Base-by-base conservation (phyloP, 2,113 vertebrate genomes). In the Odontophorus gujanensis region DNA sequence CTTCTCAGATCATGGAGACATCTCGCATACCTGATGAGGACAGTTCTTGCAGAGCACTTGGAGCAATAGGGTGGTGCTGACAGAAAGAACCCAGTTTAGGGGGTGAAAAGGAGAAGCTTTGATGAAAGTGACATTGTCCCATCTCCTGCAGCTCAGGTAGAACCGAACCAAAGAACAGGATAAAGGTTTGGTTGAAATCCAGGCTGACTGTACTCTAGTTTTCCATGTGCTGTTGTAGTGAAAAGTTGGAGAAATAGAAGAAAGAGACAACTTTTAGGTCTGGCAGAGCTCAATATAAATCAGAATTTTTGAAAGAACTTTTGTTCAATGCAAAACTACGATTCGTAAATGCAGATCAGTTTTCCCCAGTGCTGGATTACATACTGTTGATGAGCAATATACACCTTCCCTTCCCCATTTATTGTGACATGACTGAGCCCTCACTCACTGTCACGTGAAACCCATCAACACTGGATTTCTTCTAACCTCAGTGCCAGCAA, bases 1-100 rank as follows among this genome's bases (percentile, higher is more conserved):
- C 5, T 38, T 69, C 28, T 58, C 48, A 6, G 4, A 8, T 24
- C 25, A 50, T 0, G 0, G 67, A 92, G 16, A 32, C 16, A 3
- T 85, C 36, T 58, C 45, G 55, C 26, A 47, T 11, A 21, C 43
- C 45, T 32, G 36, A 68, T 22, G 28, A 18, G 51, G 30, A 18
- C 3, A 4, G 17, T 55, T 10, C 61, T 10, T 48, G n/a, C 22
- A 85, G 82, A 82, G 28, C 6, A 71, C 5, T 1, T 14, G 30
- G 16, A 85, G 22, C 8, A 71, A 25, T 1, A 40, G 7, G 30
- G 18, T 30, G 17, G 69, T 11, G 22, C 24, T 28, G 43, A 6
- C 15, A 87, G 87, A 74, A 73, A 7, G 8, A 63, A 40, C 7
- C 11, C 11, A 38, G 4, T 67, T 61, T 63, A 86, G 11, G 2